Evolutionary conservation across 1,140 invertebrate genomes (phyloP), one percentile per base, ranked within the genome.

Genomic region (Aphelenchoides avenae): DNA sequence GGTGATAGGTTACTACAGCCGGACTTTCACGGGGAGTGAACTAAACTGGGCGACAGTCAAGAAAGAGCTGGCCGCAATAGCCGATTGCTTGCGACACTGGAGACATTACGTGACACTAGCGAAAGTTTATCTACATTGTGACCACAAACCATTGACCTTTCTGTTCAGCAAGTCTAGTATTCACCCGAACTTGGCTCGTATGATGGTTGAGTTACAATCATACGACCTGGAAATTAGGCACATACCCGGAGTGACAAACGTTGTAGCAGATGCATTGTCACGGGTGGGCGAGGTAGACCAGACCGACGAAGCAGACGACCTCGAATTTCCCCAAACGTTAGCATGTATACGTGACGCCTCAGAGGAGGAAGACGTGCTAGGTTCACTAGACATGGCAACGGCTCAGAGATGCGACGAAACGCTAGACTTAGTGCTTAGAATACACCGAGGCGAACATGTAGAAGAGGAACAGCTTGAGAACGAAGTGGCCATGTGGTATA

Each of bases 191-290:
- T 27, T 58, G 5, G 42, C 57, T 7, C 3, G 58, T 11, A 57
- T 52, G 58, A 24, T 57, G 3, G 43, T 61, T 15, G 58, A 57
- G 27, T 18, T 57, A 3, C 50, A 53, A 54, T 15, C 39, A 7
- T 22, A 27, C 13, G 30, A 57, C 20, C 18, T 57, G 4, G 30
- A 57, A 13, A 55, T 57, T 1, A 37, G 39, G 1, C 39, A 55
- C 27, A 54, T 54, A 4, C 18, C 31, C 4, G 55, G 55, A 2
- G 30, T 27, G 30, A 13, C 26, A 41, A 57, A 55, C 20, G 22
- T 20, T 1, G 15, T 33, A 31, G 55, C 48, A 1, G 55, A 57
- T 20, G 55, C 55, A 2, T 27, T 57, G 2, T 57, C 53, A 7
- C 1, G 36, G 1, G 24, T 41, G 5, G 1, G 18, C 0, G 50